A percentile compares a stretch with the other conserved stretches of the same genome.
These are phyloP conservation scores for Myiozetetes cayanensis DNA, from an alignment of 2,113 vertebrate genomes.

Conservation along the genomic window DNA sequence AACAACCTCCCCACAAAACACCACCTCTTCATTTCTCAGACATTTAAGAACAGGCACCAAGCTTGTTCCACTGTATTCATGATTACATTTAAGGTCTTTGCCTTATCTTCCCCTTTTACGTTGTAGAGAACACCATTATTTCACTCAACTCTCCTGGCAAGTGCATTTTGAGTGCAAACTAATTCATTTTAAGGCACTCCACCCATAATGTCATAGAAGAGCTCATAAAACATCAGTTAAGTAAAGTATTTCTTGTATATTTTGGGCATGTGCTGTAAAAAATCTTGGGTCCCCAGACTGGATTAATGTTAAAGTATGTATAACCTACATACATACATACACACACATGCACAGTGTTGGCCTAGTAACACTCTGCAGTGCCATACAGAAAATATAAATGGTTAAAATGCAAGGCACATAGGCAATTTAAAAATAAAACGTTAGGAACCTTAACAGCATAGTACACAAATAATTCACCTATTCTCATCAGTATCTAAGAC, in stretches of 20 bases:
- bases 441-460: background rate
- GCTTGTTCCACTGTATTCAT: background rate
- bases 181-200: background rate
- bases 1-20: background rate
- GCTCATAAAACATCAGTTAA: background rate
- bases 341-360: background rate
- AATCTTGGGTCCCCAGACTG: background rate
- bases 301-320: background rate
- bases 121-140: background rate
- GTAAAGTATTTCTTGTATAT: background rate
- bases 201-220: background rate
- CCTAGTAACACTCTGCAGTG: background rate
- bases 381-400: background rate
- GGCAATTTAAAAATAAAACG: background rate
- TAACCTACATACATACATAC: background rate
- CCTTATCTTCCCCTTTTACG: accelerated
- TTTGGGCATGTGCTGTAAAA: background rate
- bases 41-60: background rate
- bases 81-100: background rate
- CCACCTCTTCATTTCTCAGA: background rate
- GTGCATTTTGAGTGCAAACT: background rate
- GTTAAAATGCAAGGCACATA: background rate
- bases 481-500: background rate
- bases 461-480: background rate
- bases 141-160: background rate